Base-by-base conservation (phyloP, 2,888 invertebrate genomes). In the Andrena marginata region DNA sequence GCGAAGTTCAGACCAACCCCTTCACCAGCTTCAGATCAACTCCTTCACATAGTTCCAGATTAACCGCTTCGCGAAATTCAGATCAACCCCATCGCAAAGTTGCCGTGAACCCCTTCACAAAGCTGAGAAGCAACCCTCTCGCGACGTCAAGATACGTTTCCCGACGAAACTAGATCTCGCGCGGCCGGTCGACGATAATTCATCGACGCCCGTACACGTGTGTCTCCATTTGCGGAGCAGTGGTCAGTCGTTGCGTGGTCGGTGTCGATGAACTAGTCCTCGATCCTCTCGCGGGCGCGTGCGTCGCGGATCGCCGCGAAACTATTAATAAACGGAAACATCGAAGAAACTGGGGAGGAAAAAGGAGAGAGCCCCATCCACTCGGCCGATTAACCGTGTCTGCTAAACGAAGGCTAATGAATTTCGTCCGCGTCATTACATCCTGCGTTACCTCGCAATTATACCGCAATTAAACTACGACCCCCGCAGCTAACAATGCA, bases 401-500 rank as follows among this genome's bases (percentile, higher is more conserved):
- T 7, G 26, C 29, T 56, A 68, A 42, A 74, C 20, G n/a, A 64
- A 13, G 35, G 29, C 31, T 59, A 72, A 76, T 77, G 64, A 81
- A 79, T 81, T 74, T 82, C 68, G 33, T 33, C 29, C 72, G 42
- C 71, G 56, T 68, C 81, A 23, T 60, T 64, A 63, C 51, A 69
- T 81, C 76, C 72, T 29, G 63, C 49, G 49, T 64, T 60, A 42
- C 29, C 29, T 33, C n/a, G 70, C 80, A 73, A 81, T 81, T 81
- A 80, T 26, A 60, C 42, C 29, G 29, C 54, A 62, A 80, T 81
- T 80, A 81, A 73, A 59, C 80, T 62, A 54, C 51, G 73, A 56
- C 73, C 62, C 10, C 26, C 20, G 26, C 68, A 42, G 59, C 62
- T 70, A 80, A 80, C 69, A 80, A 82, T 72, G 68, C 81, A 59